These are phyloP conservation scores for Epinotia brunnichana DNA, from an alignment of 2,888 invertebrate genomes.

Conservation along the genomic window DNA sequence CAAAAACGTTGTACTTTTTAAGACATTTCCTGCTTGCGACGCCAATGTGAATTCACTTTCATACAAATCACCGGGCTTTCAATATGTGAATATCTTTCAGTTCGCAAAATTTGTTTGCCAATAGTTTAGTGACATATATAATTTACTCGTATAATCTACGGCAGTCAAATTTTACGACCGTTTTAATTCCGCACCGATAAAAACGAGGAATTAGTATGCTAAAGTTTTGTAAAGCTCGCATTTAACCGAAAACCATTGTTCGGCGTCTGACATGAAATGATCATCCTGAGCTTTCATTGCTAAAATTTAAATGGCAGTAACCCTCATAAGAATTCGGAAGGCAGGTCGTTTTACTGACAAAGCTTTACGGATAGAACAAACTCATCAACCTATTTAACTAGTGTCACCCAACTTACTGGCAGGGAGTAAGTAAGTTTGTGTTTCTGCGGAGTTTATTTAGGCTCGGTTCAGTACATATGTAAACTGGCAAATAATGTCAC, in stretches of 20 bases:
- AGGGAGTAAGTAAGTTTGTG: slow-evolving; percentile 10
- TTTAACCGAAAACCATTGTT: slow-evolving; percentile 15
- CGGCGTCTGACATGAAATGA: slow-evolving; percentile 5
- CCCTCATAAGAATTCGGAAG: slow-evolving; percentile 8
- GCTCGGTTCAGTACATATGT: slow-evolving; percentile 46
- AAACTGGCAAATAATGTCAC: slow-evolving; percentile 50
- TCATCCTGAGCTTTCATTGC: not conserved
- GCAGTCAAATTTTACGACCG: not conserved
- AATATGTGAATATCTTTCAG: no score
- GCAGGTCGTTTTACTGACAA: slow-evolving; percentile 15
- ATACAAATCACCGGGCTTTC: no score
- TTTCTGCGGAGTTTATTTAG: slow-evolving; percentile 45
- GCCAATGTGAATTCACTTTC: no score
- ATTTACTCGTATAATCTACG: not conserved
- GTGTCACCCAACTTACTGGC: slow-evolving; percentile 11
- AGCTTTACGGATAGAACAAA: slow-evolving; percentile 15
- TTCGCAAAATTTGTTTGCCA: not conserved
- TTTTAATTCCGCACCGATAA: not conserved
- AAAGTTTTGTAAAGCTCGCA: not conserved
- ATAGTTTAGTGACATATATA: not conserved
- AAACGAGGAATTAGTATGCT: not conserved
- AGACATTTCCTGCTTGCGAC: no score
- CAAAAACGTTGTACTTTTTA: no score
- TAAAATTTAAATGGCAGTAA: slow-evolving; percentile 18
- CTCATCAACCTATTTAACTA: slow-evolving; percentile 30